Evolutionary conservation across 1,140 invertebrate genomes (phyloP), one percentile per base, ranked within the genome.

Genomic region (Druon quercuslanigerum): DNA sequence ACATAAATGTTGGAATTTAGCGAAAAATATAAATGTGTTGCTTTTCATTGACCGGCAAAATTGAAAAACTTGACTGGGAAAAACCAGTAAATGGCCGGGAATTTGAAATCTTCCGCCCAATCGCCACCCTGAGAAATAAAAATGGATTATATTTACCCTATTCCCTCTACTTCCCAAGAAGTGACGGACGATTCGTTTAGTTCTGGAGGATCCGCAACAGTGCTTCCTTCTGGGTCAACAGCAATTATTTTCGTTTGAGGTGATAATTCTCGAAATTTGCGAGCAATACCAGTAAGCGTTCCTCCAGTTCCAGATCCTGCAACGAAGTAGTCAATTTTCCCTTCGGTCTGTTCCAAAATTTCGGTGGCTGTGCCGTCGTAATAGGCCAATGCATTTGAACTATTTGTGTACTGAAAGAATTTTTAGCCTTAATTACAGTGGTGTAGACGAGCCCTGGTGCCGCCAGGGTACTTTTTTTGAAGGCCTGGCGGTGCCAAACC

Each of bases 281-380:
- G 92, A 7, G 95, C 97, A 84, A 99, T 93, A 40, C 98, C 98
- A 40, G 94, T 94, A 11, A 98, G 92, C 0, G 97, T 98, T 17
- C 98, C 97, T 5, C 97, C 97, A 13, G 98, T 99, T 16, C 98
- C 98, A 19, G 97, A 95, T 13, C 95, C 94, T 25, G 93, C 86
- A 1, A 99, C 95, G 19, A 97, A 85, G 94, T 97, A 96, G 90
- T 98, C 96, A 19, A 98, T 85, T 85, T 95, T 94, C 77, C 96
- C 94, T 82, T 95, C 94, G 83, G 94, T 95, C 77, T 96, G 95
- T 72, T 95, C 91, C 33, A 97, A 91, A 83, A 99, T 98, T 92
- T 99, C 98, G 77, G 95, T 94, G 7, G 94, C 97, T 40, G 98
- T 99, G 73, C 93, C 93, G 86, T 99, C 97, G 89, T 98, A 99